phyloP scores from a whole-genome alignment of 2,113 vertebrate species.

The Coptodon rendalli region DNA sequence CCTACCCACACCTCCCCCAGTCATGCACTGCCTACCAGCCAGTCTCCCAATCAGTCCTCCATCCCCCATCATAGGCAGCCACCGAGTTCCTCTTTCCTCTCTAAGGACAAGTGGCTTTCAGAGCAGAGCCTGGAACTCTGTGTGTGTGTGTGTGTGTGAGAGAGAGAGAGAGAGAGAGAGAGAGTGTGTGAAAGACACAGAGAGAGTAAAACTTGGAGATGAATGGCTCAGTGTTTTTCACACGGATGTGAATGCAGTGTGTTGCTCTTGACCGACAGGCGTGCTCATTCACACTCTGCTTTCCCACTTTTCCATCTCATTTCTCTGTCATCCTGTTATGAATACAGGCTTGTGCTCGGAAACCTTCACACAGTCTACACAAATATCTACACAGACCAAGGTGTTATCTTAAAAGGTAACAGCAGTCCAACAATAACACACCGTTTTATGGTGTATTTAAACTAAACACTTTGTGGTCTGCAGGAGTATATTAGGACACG shows the following conservation, averaged over 20 bases:
- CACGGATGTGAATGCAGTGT: constrained; percentile 35
- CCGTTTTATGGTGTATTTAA: neutral
- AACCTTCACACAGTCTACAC: neutral
- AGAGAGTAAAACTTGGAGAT: neutral
- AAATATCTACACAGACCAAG: neutral
- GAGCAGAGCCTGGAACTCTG: neutral
- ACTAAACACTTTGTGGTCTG: neutral
- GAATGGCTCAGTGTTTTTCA: constrained; percentile 64
- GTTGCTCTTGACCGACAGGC: constrained; percentile 47
- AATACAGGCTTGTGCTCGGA: constrained; percentile 36
- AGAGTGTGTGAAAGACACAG: neutral
- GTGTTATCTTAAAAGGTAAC: neutral
- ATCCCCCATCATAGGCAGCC: neutral
- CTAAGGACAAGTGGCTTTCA: constrained; percentile 34
- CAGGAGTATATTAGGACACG: neutral
- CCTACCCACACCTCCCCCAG: constrained; percentile 11
- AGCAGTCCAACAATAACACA: neutral
- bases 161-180: neutral
- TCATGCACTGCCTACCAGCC: neutral
- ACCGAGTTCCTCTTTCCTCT: neutral
- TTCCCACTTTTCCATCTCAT: constrained; percentile 35
- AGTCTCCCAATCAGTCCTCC: neutral
- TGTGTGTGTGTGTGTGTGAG: neutral
- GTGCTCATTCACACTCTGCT: constrained; percentile 49
- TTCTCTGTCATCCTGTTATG: constrained; percentile 11